Conservation (phyloP, 2,113 vertebrate genomes). For the Microcebus jonahi region DNA sequence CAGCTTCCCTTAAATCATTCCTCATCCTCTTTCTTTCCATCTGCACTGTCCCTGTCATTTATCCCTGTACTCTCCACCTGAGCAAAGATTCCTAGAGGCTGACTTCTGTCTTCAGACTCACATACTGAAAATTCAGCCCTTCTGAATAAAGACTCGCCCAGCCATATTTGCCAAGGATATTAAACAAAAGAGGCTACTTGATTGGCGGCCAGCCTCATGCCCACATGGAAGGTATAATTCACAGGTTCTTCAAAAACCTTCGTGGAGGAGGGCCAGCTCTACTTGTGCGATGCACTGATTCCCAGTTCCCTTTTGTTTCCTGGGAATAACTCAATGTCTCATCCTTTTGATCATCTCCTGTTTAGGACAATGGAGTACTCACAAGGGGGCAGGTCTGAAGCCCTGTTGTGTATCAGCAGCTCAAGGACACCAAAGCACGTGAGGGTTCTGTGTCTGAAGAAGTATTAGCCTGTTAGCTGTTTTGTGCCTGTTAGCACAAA, state of each 20-base stretch:
- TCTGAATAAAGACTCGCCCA: background rate
- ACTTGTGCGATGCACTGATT: background rate
- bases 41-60: background rate
- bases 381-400: background rate
- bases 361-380: background rate
- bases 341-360: background rate
- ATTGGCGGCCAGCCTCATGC: background rate
- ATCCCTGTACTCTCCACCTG: background rate
- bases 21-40: background rate
- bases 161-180: background rate
- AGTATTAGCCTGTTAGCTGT: background rate
- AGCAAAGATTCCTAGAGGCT: background rate
- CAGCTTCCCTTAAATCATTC: background rate
- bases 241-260: background rate
- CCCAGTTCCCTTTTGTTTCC: background rate
- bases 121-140: background rate
- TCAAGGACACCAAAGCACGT: conserved; percentile 20
- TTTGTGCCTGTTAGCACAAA: background rate
- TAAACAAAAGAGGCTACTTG: background rate
- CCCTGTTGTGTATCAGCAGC: conserved; percentile 42
- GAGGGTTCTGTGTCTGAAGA: conserved; percentile 1
- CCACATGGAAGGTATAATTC: background rate
- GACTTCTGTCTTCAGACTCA: background rate
- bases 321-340: background rate
- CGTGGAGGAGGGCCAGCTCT: background rate